Base-by-base conservation (phyloP, 2,113 vertebrate genomes). In the Siphamia tubifer region DNA sequence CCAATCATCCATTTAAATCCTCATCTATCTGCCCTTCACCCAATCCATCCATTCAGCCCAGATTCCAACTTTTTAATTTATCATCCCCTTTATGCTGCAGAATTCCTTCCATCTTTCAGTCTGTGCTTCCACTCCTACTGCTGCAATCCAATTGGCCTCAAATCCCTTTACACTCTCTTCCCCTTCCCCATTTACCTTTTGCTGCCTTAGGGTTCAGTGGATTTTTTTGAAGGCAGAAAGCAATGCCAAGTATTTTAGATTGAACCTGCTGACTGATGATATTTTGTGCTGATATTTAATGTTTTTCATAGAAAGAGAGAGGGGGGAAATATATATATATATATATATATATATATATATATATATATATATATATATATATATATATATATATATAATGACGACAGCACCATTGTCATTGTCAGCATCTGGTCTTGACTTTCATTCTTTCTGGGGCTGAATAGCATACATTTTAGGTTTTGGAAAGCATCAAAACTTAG, bases 1-100 rank as follows among this genome's bases (percentile, higher is more conserved):
- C 84, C 84, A 77, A 81, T 85, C 85, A 84, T 84, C 82, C 75
- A 48, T 85, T 82, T 81, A 82, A 81, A 61, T 62, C 10, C 11
- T 57, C 76, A 77, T 85, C 51, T 75, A 52, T 67, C 79, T 81
- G 57, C 54, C 67, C 81, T 81, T 79, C 80, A 68, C 68, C 57
- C 57, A 12, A 54, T 68, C 69, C 71, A 60, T 74, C 83, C 69
- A 68, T 79, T 81, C 70, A 71, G 38, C 65, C 68, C 84, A 53
- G 64, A 77, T 63, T 81, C 69, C 61, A 73, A 63, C 68, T 77
- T 81, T 82, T 79, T 83, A 69, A 82, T 77, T 81, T 47, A 38
- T 68, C 72, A 51, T 35, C 42, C 27, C 36, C 64, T 71, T 83
- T 70, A 74, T 68, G 25, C 49, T 8, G 25, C 34, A 21, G 57